Evolutionary conservation across 2,113 vertebrate species (phyloP), one percentile per base, ranked within the genome.

Genomic region (Vulpes ferrilata): DNA sequence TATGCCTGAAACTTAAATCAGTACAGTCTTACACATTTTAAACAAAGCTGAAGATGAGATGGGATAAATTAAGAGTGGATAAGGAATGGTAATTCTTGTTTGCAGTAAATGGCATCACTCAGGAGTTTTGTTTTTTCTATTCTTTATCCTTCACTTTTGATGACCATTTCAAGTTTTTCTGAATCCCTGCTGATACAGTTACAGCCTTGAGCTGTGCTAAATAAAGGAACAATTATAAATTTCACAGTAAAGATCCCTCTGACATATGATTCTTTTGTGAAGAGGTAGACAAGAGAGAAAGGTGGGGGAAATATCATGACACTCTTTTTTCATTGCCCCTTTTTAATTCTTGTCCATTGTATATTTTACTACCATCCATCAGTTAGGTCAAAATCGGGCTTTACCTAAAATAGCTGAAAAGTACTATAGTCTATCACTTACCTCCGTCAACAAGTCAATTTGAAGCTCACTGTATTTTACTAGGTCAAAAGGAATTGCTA

Each of bases 81-180:
- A 53, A 92, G 51, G 13, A 3, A 55, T 30, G 11, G 19, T n/a
- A 94, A 57, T 12, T 89, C 73, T 89, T 10, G 22, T 71, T 59
- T 90, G 38, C 19, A 83, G 64, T 43, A 95, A 97, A 86, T 81
- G 74, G 78, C 10, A 83, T 87, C 73, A 65, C 16, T 90, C 30
- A 78, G 16, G 57, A 91, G 35, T 74, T 90, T 76, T 51, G 8
- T 22, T 81, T 83, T 59, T 78, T 53, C 55, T 65, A 2, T 89
- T 86, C 13, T 91, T 97, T 98, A 87, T 90, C 64, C 76, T 87
- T 57, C 95, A 78, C 87, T 87, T 96, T 82, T 62, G 64, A 27
- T 79, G 85, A 89, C 81, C 95, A n/a, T 96, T 95, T 95, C 95
- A 98, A 98, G 94, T 97, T 98, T 95, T 98, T 96, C 93, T 97